A percentile compares a stretch with the other conserved stretches of the same genome.
Evolutionary conservation across 2,113 vertebrate genomes (phyloP).

Genomic region (Rynchops niger): DNA sequence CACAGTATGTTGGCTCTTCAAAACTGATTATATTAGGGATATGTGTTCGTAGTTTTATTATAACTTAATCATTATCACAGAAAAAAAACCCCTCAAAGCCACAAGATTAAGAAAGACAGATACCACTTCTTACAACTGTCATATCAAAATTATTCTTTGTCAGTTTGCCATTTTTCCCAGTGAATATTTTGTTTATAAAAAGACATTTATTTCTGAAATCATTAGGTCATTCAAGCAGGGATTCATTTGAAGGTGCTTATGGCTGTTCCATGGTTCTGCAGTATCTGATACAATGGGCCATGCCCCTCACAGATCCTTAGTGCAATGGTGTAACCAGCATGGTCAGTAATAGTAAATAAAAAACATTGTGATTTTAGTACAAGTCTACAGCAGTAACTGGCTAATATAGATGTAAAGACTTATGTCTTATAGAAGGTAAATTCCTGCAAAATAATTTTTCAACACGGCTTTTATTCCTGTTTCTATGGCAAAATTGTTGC

Average conservation of each 20-base stretch:
- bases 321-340: not conserved
- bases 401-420: not conserved
- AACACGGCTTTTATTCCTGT: not conserved
- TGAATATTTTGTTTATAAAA: not conserved
- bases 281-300: not conserved
- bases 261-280: not conserved
- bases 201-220: not conserved
- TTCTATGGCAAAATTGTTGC: not conserved
- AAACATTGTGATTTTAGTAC: not conserved
- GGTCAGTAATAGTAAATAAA: not conserved
- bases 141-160: not conserved
- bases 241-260: not conserved
- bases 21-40: not conserved
- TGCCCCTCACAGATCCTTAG: not conserved
- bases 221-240: not conserved
- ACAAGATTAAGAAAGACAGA: not conserved
- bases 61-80: not conserved
- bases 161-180: not conserved
- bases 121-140: not conserved
- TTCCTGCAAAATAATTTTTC: not conserved
- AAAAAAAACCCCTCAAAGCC: not conserved
- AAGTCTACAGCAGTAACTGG: not conserved
- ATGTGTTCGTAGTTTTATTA: not conserved
- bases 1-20: not conserved
- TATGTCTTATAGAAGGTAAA: not conserved